Evolutionary conservation across 2,797 vertebrate genomes (phyloP).

Genomic region (Pampus argenteus): DNA sequence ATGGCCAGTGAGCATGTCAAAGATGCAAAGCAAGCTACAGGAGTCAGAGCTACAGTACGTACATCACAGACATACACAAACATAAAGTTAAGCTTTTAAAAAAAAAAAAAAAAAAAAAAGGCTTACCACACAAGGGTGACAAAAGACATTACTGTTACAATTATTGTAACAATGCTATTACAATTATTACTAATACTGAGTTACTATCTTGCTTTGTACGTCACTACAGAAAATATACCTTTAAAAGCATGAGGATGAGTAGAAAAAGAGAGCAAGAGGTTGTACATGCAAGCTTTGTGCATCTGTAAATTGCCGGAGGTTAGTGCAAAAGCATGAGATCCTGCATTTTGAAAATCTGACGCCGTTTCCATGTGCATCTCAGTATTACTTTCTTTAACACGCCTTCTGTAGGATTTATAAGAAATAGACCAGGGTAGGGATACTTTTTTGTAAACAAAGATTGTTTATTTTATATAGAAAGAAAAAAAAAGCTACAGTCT

Average conservation of each 20-base stretch:
- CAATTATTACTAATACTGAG: conserved; percentile 28
- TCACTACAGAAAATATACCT: conserved; percentile 51
- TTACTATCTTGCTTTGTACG: conserved; percentile 29
- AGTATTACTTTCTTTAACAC: background rate
- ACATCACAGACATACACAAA: conserved; percentile 61
- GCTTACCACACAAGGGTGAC: conserved; percentile 31
- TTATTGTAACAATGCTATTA: conserved; percentile 34
- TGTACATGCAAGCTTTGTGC: conserved; percentile 54
- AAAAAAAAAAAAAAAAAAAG: too few relatives aligned
- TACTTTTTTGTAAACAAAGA: conserved; percentile 84
- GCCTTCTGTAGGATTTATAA: conserved; percentile 48
- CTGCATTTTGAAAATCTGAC: conserved; percentile 27
- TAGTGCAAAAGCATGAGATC: conserved; percentile 71
- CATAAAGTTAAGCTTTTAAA: conserved; percentile 62
- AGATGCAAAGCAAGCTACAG: conserved; percentile 93
- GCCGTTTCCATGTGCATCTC: conserved; percentile 23
- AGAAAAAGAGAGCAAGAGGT: conserved; percentile 33
- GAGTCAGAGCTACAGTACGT: conserved; percentile 87
- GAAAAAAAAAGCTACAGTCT: conserved; percentile 88
- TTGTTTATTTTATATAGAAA: conserved; percentile 90
- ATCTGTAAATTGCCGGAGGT: conserved; percentile 57
- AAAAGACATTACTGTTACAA: conserved; percentile 33
- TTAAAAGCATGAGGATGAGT: conserved; percentile 46
- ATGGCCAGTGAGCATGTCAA: conserved; percentile 96
- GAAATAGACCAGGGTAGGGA: conserved; percentile 76